Base-by-base conservation (phyloP, 2,113 vertebrate species). In the Telmatochromis brichardi region DNA sequence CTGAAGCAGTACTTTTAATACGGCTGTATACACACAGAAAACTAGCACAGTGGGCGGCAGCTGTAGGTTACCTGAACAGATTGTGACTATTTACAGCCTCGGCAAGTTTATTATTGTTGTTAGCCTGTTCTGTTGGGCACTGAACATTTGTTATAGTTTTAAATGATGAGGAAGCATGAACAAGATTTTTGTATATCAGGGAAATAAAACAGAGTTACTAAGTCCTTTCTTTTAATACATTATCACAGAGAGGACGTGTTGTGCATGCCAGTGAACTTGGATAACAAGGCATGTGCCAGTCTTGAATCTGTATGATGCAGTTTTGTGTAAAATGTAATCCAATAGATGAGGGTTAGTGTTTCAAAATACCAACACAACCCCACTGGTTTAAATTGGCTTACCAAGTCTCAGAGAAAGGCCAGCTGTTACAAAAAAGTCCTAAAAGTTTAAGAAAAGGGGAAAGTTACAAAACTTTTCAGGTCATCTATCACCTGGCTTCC, bases 401-500 rank as follows among this genome's bases (percentile, higher is more conserved):
- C 26, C 65, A 13, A 91, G 73, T 73, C 31, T 87, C 63, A 71
- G 26, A 71, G 4, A 6, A 11, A 9, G 54, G 40, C 9, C 7
- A 51, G 42, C 35, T 47, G 82, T 82, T 50, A 87, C 6, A 50
- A 87, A 13, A 28, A 80, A 76, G 81, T 86, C 86, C 85, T 51
- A 37, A 87, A 92, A 90, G 89, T 92, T 90, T 28, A 76, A 28
- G 51, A 79, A 90, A 88, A 83, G 40, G 6, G 10, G 51, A 58
- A 26, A 78, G 55, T 10, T 84, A 17, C 26, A 33, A 82, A 90
- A 90, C 57, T 90, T 93, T 87, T 23, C 14, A 79, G 81, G 81
- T 92, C 92, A 94, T 92, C 45, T 37, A 88, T 94, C 92, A 94
- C 83, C 54, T 87, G 45, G 53, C 23, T 83, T 90, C 84, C 89